Conservation (phyloP, 2,113 vertebrate species). For the Andinoacara biseriatus region DNA sequence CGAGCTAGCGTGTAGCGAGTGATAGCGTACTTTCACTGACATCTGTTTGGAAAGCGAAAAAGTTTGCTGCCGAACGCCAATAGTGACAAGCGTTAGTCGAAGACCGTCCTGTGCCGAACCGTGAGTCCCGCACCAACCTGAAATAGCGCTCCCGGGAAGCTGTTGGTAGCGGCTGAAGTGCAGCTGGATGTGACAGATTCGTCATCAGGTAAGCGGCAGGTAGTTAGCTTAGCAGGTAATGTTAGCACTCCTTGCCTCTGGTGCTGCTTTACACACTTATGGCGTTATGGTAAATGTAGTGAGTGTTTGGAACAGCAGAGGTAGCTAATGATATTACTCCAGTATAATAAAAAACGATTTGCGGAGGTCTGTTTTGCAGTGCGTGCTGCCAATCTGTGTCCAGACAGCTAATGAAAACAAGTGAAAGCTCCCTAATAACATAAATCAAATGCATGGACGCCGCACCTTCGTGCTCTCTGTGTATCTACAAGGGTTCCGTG, state of each 20-base stretch:
- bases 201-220: constrained; percentile 77
- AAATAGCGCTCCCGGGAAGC: constrained; percentile 21
- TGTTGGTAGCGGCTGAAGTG: constrained; percentile 20
- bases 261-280: neutral
- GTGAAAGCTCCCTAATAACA: constrained; percentile 17
- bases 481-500: neutral
- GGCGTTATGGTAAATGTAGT: neutral
- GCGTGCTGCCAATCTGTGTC: constrained; percentile 28
- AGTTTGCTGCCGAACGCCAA: constrained; percentile 23
- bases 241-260: constrained; percentile 14
- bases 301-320: neutral
- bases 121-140: neutral
- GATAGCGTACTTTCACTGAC: neutral
- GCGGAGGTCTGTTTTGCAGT: neutral
- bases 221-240: constrained; percentile 59
- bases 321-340: neutral
- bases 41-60: constrained; percentile 29
- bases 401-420: constrained; percentile 28
- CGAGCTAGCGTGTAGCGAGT: constrained; percentile 54
- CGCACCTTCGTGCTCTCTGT: neutral
- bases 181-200: constrained; percentile 78
- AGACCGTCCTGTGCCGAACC: neutral
- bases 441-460: neutral
- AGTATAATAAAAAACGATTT: neutral
- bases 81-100: neutral